Conservation (phyloP, 2,797 vertebrate species). For the Scarus forsteni region DNA sequence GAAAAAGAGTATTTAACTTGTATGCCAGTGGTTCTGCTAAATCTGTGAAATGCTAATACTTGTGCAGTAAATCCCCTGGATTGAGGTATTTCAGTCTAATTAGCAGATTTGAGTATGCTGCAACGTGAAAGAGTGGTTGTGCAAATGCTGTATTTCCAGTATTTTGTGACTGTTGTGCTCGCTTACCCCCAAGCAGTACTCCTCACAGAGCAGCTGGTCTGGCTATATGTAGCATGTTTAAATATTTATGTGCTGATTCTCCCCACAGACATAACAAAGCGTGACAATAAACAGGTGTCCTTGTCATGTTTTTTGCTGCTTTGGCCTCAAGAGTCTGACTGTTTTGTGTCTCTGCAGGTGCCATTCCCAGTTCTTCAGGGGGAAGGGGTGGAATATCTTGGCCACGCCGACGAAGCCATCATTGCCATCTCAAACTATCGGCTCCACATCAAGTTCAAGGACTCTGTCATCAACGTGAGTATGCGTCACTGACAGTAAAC, state of each 20-base stretch:
- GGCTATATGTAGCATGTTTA: background rate
- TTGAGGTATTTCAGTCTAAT: too few relatives aligned
- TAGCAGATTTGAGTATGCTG: background rate
- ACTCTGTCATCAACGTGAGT: slow-evolving; percentile 98
- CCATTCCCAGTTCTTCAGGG: slow-evolving; percentile 97
- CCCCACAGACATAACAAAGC: slow-evolving; percentile 9
- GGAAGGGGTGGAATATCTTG: slow-evolving; percentile 97
- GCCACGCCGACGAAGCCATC: slow-evolving; percentile 93
- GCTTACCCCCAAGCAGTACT: background rate
- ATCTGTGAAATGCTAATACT: background rate
- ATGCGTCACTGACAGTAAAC: slow-evolving; percentile 13
- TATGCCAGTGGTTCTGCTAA: too few relatives aligned
- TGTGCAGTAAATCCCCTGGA: too few relatives aligned
- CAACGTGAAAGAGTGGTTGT: too few relatives aligned
- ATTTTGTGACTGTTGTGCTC: background rate
- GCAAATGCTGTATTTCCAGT: background rate
- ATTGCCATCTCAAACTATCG: slow-evolving; percentile 99
- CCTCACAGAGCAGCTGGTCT: background rate
- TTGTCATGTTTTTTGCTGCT: slow-evolving; percentile 2
- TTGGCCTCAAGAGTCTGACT: slow-evolving; percentile 15
- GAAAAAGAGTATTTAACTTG: background rate
- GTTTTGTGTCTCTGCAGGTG: slow-evolving; percentile 83
- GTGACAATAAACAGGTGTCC: slow-evolving; percentile 2
- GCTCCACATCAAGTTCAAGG: slow-evolving; percentile 98
- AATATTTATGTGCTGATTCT: slow-evolving; percentile 7